Conservation (phyloP, 2,888 invertebrate species). For the Cordilura impudica region DNA sequence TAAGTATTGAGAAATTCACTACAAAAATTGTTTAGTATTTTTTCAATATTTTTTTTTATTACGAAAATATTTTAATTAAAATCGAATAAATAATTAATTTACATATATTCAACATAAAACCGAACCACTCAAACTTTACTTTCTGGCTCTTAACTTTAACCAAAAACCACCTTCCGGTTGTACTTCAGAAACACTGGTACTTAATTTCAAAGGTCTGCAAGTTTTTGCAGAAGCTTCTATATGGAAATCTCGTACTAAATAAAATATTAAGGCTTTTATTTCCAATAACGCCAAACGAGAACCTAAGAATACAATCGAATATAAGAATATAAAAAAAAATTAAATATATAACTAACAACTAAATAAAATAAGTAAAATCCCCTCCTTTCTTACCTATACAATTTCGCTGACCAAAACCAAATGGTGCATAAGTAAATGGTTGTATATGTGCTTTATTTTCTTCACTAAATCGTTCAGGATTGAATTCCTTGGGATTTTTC, state of each 20-base stretch:
- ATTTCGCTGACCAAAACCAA: conserved; percentile 81
- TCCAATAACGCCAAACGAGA: conserved; percentile 67
- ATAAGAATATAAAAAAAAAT: conserved; percentile 79
- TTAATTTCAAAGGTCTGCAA: conserved; percentile 62
- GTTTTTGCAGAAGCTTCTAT: conserved; percentile 64
- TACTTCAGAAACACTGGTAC: conserved; percentile 61
- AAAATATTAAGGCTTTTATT: conserved; percentile 65
- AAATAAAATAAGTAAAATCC: not conserved
- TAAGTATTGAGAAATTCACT: too few species aligned
- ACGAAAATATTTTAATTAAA: too few species aligned
- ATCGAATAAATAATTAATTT: too few species aligned
- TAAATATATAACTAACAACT: conserved; percentile 78
- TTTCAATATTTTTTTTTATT: too few species aligned
- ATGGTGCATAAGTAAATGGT: conserved; percentile 79
- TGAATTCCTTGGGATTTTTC: conserved; percentile 78
- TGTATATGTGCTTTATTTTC: conserved; percentile 78
- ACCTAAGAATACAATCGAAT: conserved; percentile 53
- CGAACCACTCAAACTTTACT: not conserved
- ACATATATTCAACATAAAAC: too few species aligned
- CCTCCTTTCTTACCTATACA: conserved; percentile 79
- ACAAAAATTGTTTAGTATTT: too few species aligned
- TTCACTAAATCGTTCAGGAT: conserved; percentile 80
- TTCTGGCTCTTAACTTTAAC: conserved; percentile 49
- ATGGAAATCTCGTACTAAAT: conserved; percentile 65
- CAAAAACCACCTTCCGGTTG: conserved; percentile 64